These are phyloP conservation scores for Candidula unifasciata DNA, from an alignment of 2,888 invertebrate species.

Conservation along the genomic window DNA sequence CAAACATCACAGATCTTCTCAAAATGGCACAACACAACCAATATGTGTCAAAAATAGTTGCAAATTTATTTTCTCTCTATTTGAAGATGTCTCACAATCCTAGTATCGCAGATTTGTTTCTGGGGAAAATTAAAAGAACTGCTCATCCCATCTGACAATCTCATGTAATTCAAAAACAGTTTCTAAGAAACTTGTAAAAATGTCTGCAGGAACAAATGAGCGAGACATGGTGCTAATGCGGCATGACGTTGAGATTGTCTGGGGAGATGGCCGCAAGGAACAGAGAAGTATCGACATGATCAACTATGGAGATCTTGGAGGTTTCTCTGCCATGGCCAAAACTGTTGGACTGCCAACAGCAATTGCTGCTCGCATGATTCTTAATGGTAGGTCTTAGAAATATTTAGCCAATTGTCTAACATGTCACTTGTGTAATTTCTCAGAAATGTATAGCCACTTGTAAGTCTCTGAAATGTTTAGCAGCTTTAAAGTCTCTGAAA, in stretches of 20 bases:
- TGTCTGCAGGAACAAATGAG: slow-evolving; percentile 81
- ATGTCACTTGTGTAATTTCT: too few relatives aligned
- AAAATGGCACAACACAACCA: too few relatives aligned
- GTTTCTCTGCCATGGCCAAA: slow-evolving; percentile 97
- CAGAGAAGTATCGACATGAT: slow-evolving; percentile 87
- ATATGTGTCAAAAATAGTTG: too few relatives aligned
- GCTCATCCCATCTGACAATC: too few relatives aligned
- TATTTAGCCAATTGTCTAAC: not conserved
- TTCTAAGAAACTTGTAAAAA: not conserved
- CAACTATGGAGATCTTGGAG: slow-evolving; percentile 86
- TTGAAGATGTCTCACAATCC: too few relatives aligned
- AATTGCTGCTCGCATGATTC: slow-evolving; percentile 97
- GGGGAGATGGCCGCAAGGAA: slow-evolving; percentile 90
- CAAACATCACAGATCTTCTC: too few relatives aligned
- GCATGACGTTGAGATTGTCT: slow-evolving; percentile 93
- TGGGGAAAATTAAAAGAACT: too few relatives aligned
- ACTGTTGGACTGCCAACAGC: slow-evolving; percentile 95
- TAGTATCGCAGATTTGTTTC: too few relatives aligned
- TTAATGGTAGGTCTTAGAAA: slow-evolving; percentile 86
- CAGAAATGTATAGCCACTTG: too few relatives aligned
- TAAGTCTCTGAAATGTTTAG: too few relatives aligned
- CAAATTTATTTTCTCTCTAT: too few relatives aligned
- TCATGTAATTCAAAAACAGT: not conserved
- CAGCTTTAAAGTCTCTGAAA: too few relatives aligned
- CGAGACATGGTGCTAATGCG: slow-evolving; percentile 95